Evolutionary conservation across 2,888 invertebrate species (phyloP), one percentile per base, ranked within the genome.

Genomic region (Nemotelus pantherinus): DNA sequence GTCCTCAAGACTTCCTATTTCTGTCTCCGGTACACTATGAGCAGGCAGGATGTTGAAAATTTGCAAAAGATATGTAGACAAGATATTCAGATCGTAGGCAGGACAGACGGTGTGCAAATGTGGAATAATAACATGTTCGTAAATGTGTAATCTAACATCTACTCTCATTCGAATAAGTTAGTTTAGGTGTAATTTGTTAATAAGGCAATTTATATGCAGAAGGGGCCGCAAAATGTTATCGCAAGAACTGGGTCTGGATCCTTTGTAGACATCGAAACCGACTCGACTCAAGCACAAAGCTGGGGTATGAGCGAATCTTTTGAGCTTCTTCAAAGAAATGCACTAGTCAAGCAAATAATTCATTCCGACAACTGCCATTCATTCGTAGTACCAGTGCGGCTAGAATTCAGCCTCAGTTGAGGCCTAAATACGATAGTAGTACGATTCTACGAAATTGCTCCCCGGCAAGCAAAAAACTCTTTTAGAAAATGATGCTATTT

Each of bases 161-260:
- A 63, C 68, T 50, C 68, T 63, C 43, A 43, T 63, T 63, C 39
- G 48, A 50, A 68, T 48, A 68, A 68, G 68, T 68, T 68, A 68
- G 50, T 48, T 3, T 4, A 50, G 68, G 68, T 68, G 50, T 68
- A 68, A 68, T 68, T 68, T 68, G 68, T 50, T 68, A 68, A 68
- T 68, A 68, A 68, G 68, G 68, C 68, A 68, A 68, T 68, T 68
- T 68, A 68, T 68, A 68, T 68, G 68, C 68, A 68, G 50, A 68
- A 68, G 68, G 68, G 43, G 68, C 50, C 68, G 39, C 50, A 68
- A 68, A 68, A 68, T 68, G 5, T 68, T 47, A 25, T 25, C 25
- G 25, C 25, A 25, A 25, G 25, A 25, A 25, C 25, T 25, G 25
- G 25, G 25, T 25, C 25, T 25, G 0, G 25, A 25, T 25, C 25